Evolutionary conservation across 2,797 vertebrate genomes (phyloP).

Genomic region (Falco concolor): DNA sequence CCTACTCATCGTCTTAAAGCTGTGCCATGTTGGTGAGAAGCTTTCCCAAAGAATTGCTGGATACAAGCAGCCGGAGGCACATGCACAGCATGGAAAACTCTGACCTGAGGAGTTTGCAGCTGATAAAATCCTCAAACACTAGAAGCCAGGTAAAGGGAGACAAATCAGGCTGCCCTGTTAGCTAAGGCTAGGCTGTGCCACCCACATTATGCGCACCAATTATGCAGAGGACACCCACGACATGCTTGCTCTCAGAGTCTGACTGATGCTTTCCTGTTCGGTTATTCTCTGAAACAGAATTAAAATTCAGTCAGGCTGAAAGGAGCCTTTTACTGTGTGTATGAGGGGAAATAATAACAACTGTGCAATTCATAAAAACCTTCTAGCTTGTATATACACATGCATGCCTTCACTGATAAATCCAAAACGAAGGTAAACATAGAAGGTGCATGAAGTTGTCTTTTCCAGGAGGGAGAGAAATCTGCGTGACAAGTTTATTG

Average conservation of each 20-base stretch:
- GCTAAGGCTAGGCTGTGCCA: not conserved
- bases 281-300: not conserved
- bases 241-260: not conserved
- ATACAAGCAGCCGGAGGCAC: not conserved
- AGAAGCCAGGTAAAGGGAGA: not conserved
- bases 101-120: not conserved
- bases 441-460: not conserved
- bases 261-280: not conserved
- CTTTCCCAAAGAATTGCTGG: not conserved
- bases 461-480: slow-evolving; percentile 17
- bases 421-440: not conserved
- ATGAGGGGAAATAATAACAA: not conserved
- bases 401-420: not conserved
- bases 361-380: slow-evolving; percentile 11
- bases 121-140: not conserved
- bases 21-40: not conserved
- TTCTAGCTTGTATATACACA: not conserved
- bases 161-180: not conserved
- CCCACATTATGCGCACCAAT: not conserved
- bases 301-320: slow-evolving; percentile 33
- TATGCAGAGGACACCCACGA: not conserved
- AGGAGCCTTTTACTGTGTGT: not conserved
- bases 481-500: not conserved
- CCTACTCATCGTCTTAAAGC: not conserved
- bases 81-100: not conserved